Evolutionary conservation across 2,797 vertebrate genomes (phyloP), one percentile per base, ranked within the genome.

Genomic region (Danio kyathit): DNA sequence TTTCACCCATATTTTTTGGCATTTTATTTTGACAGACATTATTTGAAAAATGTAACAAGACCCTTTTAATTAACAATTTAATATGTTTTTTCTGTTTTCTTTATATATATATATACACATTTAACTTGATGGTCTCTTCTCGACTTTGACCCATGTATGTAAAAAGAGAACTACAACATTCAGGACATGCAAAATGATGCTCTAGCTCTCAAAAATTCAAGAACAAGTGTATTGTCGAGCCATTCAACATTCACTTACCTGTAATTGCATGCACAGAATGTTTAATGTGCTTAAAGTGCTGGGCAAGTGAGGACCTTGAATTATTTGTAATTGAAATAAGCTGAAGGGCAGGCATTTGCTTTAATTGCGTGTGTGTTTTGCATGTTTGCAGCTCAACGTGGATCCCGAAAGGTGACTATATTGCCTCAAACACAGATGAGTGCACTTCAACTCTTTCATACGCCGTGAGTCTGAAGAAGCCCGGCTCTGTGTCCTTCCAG

Each of bases 381-480:
- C 17, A 56, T 49, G 12, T 59, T 54, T 44, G 7, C 88, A 99
- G 98, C 90, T 99, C 97, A 10, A 96, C 92, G 8, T 99, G 98
- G 98, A 91, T 90, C 61, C 94, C 96, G 0, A 92, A 90, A 79
- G 96, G 95, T 0, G 97, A 99, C 83, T 96, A 95, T 49, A 88
- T 97, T 5, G 94, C 95, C 74, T 99, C 98, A 46, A 99, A 98
- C 91, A 94, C 94, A 0, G 97, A 99, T 0, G 97, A 99, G 86
- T 99, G 97, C 92, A 97, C 93, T 0, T 94, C 97, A 56, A 96
- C 95, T 0, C 92, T 99, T 83, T 96, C 96, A 85, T 99, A 98
- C 0, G 94, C 97, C 0, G 96, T 99, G 88, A 96, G 85, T 93
- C 93, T 99, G 83, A 99, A 99, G 91, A 94, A 97, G 86, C 90